These are phyloP conservation scores for Tyrophagus putrescentiae DNA, from an alignment of 1,140 invertebrate species.

Conservation along the genomic window DNA sequence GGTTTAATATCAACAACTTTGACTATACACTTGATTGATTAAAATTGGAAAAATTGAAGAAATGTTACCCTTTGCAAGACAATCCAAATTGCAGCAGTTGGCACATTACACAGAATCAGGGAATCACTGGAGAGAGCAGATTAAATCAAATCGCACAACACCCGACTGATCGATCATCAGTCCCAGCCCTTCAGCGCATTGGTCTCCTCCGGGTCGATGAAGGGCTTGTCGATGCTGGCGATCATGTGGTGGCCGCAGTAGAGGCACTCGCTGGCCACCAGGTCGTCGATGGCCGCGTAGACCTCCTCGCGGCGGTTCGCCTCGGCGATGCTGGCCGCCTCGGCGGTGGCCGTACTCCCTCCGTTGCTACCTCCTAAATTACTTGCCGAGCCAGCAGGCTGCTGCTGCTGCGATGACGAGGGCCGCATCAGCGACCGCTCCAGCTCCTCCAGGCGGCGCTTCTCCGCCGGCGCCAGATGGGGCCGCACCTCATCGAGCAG, in stretches of 20 bases:
- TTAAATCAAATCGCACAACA: no score
- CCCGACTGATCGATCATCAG: no score
- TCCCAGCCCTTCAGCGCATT: no score
- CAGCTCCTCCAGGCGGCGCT: background rate
- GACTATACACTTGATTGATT: no score
- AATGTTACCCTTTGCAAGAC: no score
- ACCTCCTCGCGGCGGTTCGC: constrained; percentile 42
- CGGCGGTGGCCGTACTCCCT: background rate
- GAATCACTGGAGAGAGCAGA: no score
- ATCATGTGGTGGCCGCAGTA: constrained; percentile 88
- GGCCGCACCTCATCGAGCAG: constrained; percentile 53
- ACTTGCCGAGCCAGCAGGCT: background rate
- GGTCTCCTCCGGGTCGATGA: no score
- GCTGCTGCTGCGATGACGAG: background rate
- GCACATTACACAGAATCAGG: no score
- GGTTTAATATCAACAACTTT: no score
- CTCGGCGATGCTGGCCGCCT: background rate
- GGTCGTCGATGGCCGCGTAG: constrained; percentile 66
- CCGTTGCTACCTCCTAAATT: constrained; percentile 24
- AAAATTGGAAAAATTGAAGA: no score
- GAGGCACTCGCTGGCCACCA: constrained; percentile 76
- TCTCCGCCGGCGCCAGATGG: background rate
- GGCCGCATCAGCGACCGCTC: background rate
- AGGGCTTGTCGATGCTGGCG: constrained; percentile 30
- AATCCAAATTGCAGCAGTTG: no score